Evolutionary conservation across 1,140 invertebrate genomes (phyloP).

Genomic region (Schlechtendalia chinensis): DNA sequence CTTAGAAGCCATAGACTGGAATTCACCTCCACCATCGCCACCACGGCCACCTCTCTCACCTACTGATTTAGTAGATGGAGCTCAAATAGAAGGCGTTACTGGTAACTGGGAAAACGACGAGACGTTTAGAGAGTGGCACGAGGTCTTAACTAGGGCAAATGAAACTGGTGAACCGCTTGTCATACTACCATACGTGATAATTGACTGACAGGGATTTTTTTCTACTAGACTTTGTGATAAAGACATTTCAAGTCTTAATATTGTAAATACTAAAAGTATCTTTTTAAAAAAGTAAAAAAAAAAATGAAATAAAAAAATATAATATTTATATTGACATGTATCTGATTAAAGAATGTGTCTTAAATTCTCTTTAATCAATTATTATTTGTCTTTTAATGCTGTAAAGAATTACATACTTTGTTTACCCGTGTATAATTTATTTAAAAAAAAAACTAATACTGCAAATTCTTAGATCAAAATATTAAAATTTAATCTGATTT

Average conservation of each 20-base stretch:
- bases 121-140: conserved; percentile 79
- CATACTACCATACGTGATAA: conserved; percentile 89
- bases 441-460: conserved; percentile 17
- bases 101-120: conserved; percentile 62
- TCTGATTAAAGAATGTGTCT: conserved; percentile 42
- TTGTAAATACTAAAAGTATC: conserved; percentile 45
- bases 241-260: conserved; percentile 49
- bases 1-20: conserved; percentile 61
- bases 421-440: conserved; percentile 32
- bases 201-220: conserved; percentile 65
- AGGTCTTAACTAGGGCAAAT: conserved; percentile 68
- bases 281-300: conserved; percentile 28
- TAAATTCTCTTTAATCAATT: conserved; percentile 1
- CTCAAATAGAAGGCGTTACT: conserved; percentile 62
- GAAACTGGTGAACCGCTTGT: conserved; percentile 72
- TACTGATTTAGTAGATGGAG: conserved; percentile 56
- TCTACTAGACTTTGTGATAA: conserved; percentile 50
- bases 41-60: conserved; percentile 53
- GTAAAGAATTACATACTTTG: conserved; percentile 22
- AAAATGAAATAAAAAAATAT: conserved; percentile 38
- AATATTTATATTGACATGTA: conserved; percentile 44
- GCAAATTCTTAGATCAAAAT: conserved; percentile 45
- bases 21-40: conserved; percentile 54
- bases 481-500: conserved; percentile 39
- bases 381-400: conserved; percentile 40